Evolutionary conservation across 2,888 invertebrate species (phyloP), one percentile per base, ranked within the genome.

Genomic region (Lycophotia porphyrea): DNA sequence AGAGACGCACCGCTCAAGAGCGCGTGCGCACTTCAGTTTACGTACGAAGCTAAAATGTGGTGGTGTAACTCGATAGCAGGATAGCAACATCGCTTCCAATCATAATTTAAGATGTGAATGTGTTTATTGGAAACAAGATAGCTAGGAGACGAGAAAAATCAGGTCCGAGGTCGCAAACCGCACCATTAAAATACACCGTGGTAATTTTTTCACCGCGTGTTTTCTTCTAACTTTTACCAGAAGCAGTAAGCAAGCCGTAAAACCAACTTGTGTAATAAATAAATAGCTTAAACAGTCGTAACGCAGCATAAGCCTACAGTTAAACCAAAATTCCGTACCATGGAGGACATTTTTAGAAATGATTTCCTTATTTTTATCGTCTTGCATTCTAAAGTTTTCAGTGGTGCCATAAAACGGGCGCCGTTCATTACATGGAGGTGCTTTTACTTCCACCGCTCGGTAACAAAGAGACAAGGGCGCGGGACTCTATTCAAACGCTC

Each of bases 391-490:
- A 47, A 66, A 76, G 80, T 88, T 90, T 90, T 89, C 84, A 86
- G 86, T 81, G 73, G 80, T 78, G 74, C 86, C 88, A 90, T 91
- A 92, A 91, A 90, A 85, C 73, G 77, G 87, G 89, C 90, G 90
- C 87, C 90, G 89, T 88, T 83, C 60, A 76, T 76, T 73, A 78
- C 74, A 74, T 76, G 69, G 36, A 63, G 63, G 63, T 78, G 93
- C 93, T 93, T 93, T 95, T 93, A 93, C 95, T 95, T 95, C 95
- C 94, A 90, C 93, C 84, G 84, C 66, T 73, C 64, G 47, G 42
- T 71, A 74, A 92, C 92, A 93, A 92, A 90, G 89, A 82, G 71
- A 82, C 88, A 87, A 90, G 89, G 89, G 84, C 91, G 86, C 84
- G 73, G 80, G 69, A 64, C 83, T 84, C 89, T 89, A 90, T 93